Base-by-base conservation (phyloP, 1,140 invertebrate species). In the Caenorhabditis elegans region DNA sequence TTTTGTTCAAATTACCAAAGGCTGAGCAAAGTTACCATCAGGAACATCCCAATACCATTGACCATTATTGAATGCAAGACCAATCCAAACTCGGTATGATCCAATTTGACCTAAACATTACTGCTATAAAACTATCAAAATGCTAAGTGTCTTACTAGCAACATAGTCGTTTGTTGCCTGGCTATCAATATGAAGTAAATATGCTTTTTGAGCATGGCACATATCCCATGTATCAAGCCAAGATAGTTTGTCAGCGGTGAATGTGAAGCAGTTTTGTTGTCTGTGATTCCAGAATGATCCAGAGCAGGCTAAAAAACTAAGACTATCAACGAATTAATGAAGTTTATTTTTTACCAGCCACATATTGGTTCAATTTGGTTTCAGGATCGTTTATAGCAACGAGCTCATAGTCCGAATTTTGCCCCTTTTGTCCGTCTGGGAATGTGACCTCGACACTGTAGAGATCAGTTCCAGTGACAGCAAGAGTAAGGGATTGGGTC, bases 41-140 rank as follows among this genome's bases (percentile, higher is more conserved):
- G 84, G 84, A 39, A 76, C 84, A 75, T 85, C 84, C 84, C 84
- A 85, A 39, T 48, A 34, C 82, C 82, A 85, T 28, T 51, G 39
- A 11, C 51, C 49, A 49, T 55, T 75, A 31, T 80, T 48, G 15
- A 48, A 75, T 11, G 81, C 34, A 36, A 82, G 76, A 36, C 84
- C 84, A 79, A 80, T 79, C 78, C 46, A 70, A 31, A n/a, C 49
- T n/a, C 31, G 26, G 11, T 49, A 77, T 47, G 31, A 24, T 0
- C 26, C 11, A 5, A 55, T 26, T 70, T 65, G 51, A 34, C 13
- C 55, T 79, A 4, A 79, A 60, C 34, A 3, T 0, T 1, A 77
- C 3, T 47, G 10, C 11, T 11, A 19, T 34, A 43, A 8, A 31
- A 2, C 8, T 34, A n/a, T 31, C 24, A 51, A 60, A 10, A 4